Conservation (phyloP, 1,140 invertebrate genomes). For the Diploscapter pachys region DNA sequence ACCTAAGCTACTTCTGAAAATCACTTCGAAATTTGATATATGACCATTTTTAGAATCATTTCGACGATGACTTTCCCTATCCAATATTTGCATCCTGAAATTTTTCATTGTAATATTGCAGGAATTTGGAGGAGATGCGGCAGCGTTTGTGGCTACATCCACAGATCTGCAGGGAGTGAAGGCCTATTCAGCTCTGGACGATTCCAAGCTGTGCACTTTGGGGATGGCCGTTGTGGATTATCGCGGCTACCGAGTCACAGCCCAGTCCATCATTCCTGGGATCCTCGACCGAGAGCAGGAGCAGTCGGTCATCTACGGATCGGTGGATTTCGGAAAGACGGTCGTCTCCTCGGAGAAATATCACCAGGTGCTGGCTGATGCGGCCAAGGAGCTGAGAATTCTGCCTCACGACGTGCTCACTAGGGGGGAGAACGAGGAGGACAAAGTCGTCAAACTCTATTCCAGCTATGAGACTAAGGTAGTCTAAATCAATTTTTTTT, state of each 20-base stretch:
- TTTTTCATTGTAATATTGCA: slow-evolving; percentile 9
- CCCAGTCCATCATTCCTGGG: slow-evolving; percentile 98
- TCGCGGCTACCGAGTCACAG: slow-evolving; percentile 90
- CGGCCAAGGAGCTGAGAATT: slow-evolving; percentile 87
- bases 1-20: too few relatives aligned
- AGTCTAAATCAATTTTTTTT: slow-evolving; percentile 19
- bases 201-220: slow-evolving; percentile 89
- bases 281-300: slow-evolving; percentile 98
- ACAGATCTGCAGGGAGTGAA: slow-evolving; percentile 91
- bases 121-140: slow-evolving; percentile 89
- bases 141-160: slow-evolving; percentile 88
- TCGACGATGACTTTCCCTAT: too few relatives aligned
- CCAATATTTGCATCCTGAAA: too few relatives aligned
- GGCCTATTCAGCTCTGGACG: slow-evolving; percentile 88
- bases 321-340: slow-evolving; percentile 85
- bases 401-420: slow-evolving; percentile 81
- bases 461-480: slow-evolving; percentile 95
- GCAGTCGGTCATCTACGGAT: slow-evolving; percentile 97
- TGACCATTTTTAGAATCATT: too few relatives aligned
- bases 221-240: slow-evolving; percentile 98
- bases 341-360: slow-evolving; percentile 71
- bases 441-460: slow-evolving; percentile 76
- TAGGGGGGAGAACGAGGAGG: slow-evolving; percentile 81
- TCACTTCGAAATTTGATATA: too few relatives aligned
- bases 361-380: slow-evolving; percentile 84